Base-by-base conservation (phyloP, 2,113 vertebrate species). In the Pipa parva region DNA sequence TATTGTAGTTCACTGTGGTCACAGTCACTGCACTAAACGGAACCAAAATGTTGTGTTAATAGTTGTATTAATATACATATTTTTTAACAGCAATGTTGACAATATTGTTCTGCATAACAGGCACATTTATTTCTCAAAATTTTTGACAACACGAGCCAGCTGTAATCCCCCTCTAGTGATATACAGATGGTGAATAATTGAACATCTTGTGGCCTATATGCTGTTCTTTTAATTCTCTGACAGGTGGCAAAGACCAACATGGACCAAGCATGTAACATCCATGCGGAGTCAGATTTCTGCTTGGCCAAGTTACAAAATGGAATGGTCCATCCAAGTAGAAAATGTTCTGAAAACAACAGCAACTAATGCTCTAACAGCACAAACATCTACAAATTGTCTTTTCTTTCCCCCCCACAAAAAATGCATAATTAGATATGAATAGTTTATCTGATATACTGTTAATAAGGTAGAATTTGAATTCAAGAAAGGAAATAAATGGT, bases 121-220 rank as follows among this genome's bases (percentile, higher is more conserved):
- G 2, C 33, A 11, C 33, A 36, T 36, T 36, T 5, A 36, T 36
- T 36, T 36, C 15, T 12, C 10, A 42, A 42, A 42, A 42, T 42
- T 42, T 42, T 13, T 42, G 18, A 22, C 17, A 52, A 20, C 20
- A 28, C 7, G 18, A 27, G 46, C 13, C n/a, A 24, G 52, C 22
- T 52, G 12, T 6, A 28, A 54, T 29, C 10, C 12, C 48, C 57
- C 57, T n/a, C 57, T 42, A 60, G 57, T 60, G 46, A 24, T 28
- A 18, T 59, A 22, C 65, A 69, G 65, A 60, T 69, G 65, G 65
- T 28, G 31, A 7, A 4, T 29, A 52, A 54, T 45, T 50, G 54
- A 60, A 39, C 24, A 42, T 42, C 1, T 46, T 65, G 48, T 42
- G 25, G 46, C 57, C 65, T 42, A 36, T 5, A n/a, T 25, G 29